Percentiles rank a stretch among this genome's conserved stretches.
phyloP scores from a whole-genome alignment of 2,113 vertebrate genomes.

The Carettochelys insculpta region DNA sequence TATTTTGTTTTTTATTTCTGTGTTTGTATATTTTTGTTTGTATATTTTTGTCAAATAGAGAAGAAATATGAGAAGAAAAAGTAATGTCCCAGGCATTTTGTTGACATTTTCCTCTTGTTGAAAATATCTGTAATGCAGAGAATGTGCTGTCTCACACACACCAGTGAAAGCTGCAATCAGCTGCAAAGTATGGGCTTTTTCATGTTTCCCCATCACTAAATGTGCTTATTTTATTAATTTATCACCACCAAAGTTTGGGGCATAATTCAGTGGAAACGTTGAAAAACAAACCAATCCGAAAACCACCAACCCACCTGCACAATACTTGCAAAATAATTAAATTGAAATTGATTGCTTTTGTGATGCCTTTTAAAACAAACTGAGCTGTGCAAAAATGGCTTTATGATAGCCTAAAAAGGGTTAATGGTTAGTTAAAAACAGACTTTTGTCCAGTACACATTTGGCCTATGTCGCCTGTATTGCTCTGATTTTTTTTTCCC shows the following conservation, averaged over 20 bases:
- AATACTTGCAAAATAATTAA: neutral
- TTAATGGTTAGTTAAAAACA: neutral
- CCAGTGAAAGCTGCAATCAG: neutral
- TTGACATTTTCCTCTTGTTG: neutral
- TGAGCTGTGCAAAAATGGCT: neutral
- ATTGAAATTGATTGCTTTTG: neutral
- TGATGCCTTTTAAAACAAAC: neutral
- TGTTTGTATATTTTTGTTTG: neutral
- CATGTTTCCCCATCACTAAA: neutral
- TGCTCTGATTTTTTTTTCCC: neutral
- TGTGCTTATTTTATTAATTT: neutral
- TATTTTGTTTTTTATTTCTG: neutral
- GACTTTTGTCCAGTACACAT: neutral
- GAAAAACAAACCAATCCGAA: neutral
- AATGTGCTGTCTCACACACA: neutral
- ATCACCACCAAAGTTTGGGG: neutral
- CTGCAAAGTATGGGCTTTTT: neutral
- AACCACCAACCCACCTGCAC: neutral
- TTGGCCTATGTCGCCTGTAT: neutral
- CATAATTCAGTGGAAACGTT: rapidly evolving
- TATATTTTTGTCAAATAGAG: neutral
- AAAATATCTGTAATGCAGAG: neutral
- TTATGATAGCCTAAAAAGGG: neutral
- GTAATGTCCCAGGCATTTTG: neutral
- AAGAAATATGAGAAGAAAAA: neutral